Evolutionary conservation across 2,797 vertebrate species (phyloP).

Genomic region (Oryzias dopingdopingensis): DNA sequence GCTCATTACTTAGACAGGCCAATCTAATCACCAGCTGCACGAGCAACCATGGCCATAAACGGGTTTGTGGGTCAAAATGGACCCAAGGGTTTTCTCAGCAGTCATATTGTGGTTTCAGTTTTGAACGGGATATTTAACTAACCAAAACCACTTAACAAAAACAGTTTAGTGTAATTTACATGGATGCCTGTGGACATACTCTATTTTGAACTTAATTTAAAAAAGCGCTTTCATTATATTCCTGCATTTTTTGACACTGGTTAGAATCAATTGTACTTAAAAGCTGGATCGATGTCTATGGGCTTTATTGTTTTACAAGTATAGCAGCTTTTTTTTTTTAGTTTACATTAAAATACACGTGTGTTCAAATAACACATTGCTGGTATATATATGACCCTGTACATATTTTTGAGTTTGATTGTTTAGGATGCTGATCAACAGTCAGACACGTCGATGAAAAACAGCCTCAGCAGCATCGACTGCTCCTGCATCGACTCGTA

Average conservation of each 20-base stretch:
- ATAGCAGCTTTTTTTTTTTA: too few relatives aligned
- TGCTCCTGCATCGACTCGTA: conserved; percentile 40
- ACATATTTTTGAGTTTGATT: not conserved
- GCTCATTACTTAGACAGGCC: conserved; percentile 68
- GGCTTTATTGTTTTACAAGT: too few relatives aligned
- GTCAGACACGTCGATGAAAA: conserved; percentile 28
- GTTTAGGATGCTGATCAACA: not conserved
- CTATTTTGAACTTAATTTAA: not conserved
- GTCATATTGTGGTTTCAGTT: conserved; percentile 10
- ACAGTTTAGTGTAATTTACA: not conserved
- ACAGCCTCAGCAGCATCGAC: conserved; percentile 32
- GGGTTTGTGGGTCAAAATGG: conserved; percentile 39
- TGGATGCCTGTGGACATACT: not conserved
- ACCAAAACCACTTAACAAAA: not conserved
- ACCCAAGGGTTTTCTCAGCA: conserved; percentile 36
- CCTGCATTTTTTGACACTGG: not conserved
- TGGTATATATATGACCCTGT: not conserved
- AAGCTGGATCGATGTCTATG: too few relatives aligned
- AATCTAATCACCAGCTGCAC: conserved; percentile 65
- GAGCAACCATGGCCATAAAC: conserved; percentile 40
- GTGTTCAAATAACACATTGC: too few relatives aligned
- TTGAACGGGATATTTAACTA: not conserved
- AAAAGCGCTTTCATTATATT: not conserved
- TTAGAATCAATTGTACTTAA: too few relatives aligned
- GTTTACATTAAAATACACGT: too few relatives aligned